phyloP scores from a whole-genome alignment of 1,140 invertebrate species.

The Cheumatopsyche charites region DNA sequence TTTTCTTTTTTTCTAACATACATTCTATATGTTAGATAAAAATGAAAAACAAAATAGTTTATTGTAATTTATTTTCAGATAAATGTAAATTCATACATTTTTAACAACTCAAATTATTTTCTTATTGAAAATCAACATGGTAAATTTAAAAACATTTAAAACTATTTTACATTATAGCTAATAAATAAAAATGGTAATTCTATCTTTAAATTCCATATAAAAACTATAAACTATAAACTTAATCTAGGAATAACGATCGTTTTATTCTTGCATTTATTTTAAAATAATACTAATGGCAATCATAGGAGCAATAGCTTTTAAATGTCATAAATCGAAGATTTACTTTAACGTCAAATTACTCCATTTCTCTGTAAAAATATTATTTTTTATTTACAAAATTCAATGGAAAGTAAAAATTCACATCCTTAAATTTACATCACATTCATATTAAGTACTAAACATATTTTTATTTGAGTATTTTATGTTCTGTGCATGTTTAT shows the following conservation, averaged over 20 bases:
- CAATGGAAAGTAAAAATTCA: neutral
- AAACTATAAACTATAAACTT: neutral
- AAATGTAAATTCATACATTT: slow-evolving; percentile 7
- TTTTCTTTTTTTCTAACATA: too few species aligned
- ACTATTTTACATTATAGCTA: neutral
- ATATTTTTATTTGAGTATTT: slow-evolving; percentile 25
- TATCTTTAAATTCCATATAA: neutral
- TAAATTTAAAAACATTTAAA: slow-evolving; percentile 1
- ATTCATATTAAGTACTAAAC: slow-evolving; percentile 28
- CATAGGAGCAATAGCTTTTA: slow-evolving; percentile 6
- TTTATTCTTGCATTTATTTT: too few species aligned
- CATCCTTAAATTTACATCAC: slow-evolving; percentile 30
- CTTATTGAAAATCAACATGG: slow-evolving; percentile 9
- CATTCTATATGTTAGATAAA: too few species aligned
- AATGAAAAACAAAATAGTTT: too few species aligned
- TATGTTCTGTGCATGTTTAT: neutral
- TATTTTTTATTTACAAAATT: neutral
- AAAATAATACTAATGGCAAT: slow-evolving; percentile 28
- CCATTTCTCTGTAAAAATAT: neutral
- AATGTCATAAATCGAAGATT: neutral
- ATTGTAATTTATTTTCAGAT: slow-evolving; percentile 10
- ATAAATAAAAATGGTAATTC: too few species aligned
- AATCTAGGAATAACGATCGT: neutral
- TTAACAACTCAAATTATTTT: neutral
- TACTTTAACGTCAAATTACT: neutral